Percentiles rank a stretch among this genome's conserved stretches.
Evolutionary conservation across 2,113 vertebrate species (phyloP).

Genomic region (Ceyx cyanopectus): DNA sequence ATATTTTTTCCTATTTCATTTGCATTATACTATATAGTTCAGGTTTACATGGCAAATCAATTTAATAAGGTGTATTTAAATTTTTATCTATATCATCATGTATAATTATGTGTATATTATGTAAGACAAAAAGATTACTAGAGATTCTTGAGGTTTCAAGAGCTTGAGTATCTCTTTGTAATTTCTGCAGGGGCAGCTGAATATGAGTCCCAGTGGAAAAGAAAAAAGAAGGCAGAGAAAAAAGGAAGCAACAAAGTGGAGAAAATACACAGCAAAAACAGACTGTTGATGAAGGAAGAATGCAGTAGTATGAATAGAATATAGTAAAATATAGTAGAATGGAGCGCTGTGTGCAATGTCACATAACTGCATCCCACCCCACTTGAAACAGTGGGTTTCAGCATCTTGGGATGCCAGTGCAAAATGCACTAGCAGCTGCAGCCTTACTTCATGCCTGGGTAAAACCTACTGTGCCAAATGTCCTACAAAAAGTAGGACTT

Average conservation of each 20-base stretch:
- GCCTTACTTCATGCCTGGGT: background rate
- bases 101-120: background rate
- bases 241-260: background rate
- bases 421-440: background rate
- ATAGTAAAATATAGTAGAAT: too few species aligned
- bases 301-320: background rate
- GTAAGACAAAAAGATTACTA: background rate
- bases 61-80: background rate
- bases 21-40: background rate
- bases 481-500: background rate
- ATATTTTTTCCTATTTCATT: background rate
- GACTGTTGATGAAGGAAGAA: background rate
- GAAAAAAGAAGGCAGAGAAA: background rate
- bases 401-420: accelerated
- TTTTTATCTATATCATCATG: background rate
- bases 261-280: background rate
- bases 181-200: background rate
- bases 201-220: background rate
- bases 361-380: background rate
- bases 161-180: background rate
- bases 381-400: accelerated
- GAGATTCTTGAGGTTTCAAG: background rate
- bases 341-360: background rate
- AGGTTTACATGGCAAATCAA: background rate
- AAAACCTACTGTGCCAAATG: background rate